Evolutionary conservation across 2,797 vertebrate species (phyloP), one percentile per base, ranked within the genome.

Genomic region (Mormyrus proboscirostris): DNA sequence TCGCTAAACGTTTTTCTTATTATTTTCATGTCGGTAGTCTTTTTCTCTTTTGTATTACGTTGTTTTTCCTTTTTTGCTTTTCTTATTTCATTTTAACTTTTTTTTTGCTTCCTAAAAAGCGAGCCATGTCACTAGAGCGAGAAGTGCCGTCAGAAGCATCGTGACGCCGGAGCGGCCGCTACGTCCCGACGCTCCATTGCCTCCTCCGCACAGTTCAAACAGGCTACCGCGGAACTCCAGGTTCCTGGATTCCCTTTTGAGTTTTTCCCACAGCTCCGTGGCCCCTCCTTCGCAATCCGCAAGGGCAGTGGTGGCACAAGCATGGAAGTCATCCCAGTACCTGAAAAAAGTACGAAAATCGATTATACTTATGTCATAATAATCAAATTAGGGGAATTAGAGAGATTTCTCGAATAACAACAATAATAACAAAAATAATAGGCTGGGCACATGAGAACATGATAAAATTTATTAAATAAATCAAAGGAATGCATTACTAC

Each of bases 301-400:
- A 90, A 97, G 95, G 89, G 96, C 96, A 89, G 95, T 96, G 93
- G 96, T 95, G 91, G 97, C 96, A 94, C 97, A 97, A 90, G 95
- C 95, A 92, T 97, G 96, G 93, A 97, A 97, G 91, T 97, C 96
- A 91, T 96, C 95, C 97, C 97, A 97, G 94, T 97, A 97, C 93
- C 97, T 97, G 94, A 89, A 91, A 92, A 92, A 41, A 3, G 38
- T 16, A 88, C 47, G 50, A 51, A 33, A 41, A 85, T 22, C 57
- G 55, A 33, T 12, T 1, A 16, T n/a, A 3, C 14, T 89, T 29
- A 53, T 85, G n/a, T 82, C 41, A 82, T n/a, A 82, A 41, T 82
- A 82, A 79, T 79, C 14, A 79, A 44, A 38, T 19, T 44, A 14
- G 65, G 65, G 25, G 3, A 69, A 41, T 44, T 29, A 9, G 3